Conservation (phyloP, 1,140 invertebrate species). For the Bombus sylvicola region DNA sequence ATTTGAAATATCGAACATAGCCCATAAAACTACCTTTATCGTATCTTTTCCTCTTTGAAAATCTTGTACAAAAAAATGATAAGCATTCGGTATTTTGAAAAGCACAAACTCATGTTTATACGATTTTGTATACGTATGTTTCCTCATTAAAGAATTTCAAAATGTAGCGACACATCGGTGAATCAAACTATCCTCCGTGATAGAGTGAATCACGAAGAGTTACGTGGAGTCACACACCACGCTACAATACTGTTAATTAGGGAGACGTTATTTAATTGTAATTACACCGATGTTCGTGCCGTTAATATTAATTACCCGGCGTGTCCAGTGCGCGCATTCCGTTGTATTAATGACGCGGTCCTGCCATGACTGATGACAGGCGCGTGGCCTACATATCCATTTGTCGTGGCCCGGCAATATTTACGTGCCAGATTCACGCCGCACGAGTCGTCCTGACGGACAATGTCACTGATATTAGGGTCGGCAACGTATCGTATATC, state of each 20-base stretch:
- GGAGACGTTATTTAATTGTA: conserved; percentile 75
- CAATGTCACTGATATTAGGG: conserved; percentile 47
- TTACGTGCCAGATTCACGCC: conserved; percentile 58
- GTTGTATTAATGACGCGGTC: conserved; percentile 65
- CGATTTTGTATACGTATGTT: not conserved
- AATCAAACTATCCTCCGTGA: not conserved
- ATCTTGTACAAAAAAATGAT: not conserved
- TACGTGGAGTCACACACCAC: conserved; percentile 48
- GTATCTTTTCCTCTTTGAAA: too few relatives aligned
- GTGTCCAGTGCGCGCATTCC: conserved; percentile 65
- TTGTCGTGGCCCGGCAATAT: conserved; percentile 63
- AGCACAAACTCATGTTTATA: too few relatives aligned
- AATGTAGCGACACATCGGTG: not conserved
- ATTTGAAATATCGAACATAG: too few relatives aligned
- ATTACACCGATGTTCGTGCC: conserved; percentile 71
- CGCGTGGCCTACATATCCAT: conserved; percentile 57
- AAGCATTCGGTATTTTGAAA: not conserved
- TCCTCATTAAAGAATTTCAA: not conserved
- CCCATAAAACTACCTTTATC: not conserved
- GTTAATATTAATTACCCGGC: conserved; percentile 76
- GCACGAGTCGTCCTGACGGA: conserved; percentile 5
- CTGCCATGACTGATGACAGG: conserved; percentile 58
- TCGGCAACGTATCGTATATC: conserved; percentile 5
- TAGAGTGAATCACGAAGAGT: not conserved
- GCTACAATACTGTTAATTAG: conserved; percentile 76